Evolutionary conservation across 2,888 invertebrate genomes (phyloP), one percentile per base, ranked within the genome.

Genomic region (Stenolophus ochropezus): DNA sequence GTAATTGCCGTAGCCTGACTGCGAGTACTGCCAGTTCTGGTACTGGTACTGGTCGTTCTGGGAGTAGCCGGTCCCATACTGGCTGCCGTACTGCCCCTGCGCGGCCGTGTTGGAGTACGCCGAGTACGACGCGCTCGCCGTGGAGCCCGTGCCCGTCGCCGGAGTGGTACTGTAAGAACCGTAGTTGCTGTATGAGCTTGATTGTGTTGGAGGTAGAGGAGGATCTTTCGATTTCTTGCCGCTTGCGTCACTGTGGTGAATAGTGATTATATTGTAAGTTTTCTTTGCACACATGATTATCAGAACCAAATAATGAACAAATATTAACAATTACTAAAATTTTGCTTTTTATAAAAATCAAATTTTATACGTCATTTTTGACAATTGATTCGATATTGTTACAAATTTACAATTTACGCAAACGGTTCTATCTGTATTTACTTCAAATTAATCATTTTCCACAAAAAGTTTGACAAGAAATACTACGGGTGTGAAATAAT

Each of bases 1-100:
- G 84, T 92, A 92, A 33, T 90, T 90, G 76, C 90, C 88, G 84
- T 92, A 92, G 73, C 90, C 89, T 0, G 91, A 90, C 82, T 92
- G 91, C 18, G 91, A 91, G 84, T 91, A 90, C 83, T 91, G 91
- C 92, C 92, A 92, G 84, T 91, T 92, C 86, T 91, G 92, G 85
- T 92, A 92, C 83, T 90, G 89, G 84, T 92, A 92, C 82, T 91
- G 91, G 76, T 89, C 90, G 79, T 91, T 90, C 85, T 92, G 92
- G 47, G 90, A 89, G 81, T 92, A 92, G 84, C 92, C 91, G 25
- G 90, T 90, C 83, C 90, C 89, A 80, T 89, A 88, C 84, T 89
- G 90, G 27, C 90, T 90, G 58, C 91, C 90, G 83, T 92, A 92
- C 83, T 91, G 91, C 11, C 91, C 90, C 82, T 90, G 87, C 23